Base-by-base conservation (phyloP, 2,888 invertebrate species). In the Sinotaia quadrata region DNA sequence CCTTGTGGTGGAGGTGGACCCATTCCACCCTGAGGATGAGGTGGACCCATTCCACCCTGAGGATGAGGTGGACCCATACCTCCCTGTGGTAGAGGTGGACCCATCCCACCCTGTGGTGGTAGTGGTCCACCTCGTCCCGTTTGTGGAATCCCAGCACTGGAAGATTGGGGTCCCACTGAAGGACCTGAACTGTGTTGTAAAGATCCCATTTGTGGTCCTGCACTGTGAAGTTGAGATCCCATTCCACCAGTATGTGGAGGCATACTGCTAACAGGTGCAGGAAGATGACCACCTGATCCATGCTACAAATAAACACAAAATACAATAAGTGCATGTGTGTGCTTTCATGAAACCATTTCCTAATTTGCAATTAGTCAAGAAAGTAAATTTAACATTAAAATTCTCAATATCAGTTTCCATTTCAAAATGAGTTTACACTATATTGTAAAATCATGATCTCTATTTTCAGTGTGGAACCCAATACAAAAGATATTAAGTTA, bases 21-120 rank as follows among this genome's bases (percentile, higher is more conserved):
- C 63, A 49, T 57, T 36, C 66, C 60, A 57, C 59, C 57, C 34
- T 54, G 57, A 4, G 71, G 67, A 31, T 10, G 5, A 59, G 59
- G 61, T 15, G 31, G 24, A 0, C 27, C 62, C 57, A 56, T 37
- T 12, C 59, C 56, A 8, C 24, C 33, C 15, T 51, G 69, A 33
- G 41, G 63, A n/a, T 34, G 44, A 1, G 67, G 63, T 8, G 59
- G 72, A 18, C 72, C 74, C 68, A 69, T 71, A 10, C 62, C 68
- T 69, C 49, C 66, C 67, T 18, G 49, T 57, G 10, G 67, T 51
- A n/a, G 69, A 29, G 59, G 72, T 15, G 68, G 63, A n/a, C 61
- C 73, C 67, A 70, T 73, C n/a, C 49, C 54, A 33, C 52, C 33
- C n/a, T 69, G 54, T n/a, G 69, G 62, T 24, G 74, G 73, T 12